Evolutionary conservation across 2,113 vertebrate genomes (phyloP).

Genomic region (Gallinago paraguaiae): DNA sequence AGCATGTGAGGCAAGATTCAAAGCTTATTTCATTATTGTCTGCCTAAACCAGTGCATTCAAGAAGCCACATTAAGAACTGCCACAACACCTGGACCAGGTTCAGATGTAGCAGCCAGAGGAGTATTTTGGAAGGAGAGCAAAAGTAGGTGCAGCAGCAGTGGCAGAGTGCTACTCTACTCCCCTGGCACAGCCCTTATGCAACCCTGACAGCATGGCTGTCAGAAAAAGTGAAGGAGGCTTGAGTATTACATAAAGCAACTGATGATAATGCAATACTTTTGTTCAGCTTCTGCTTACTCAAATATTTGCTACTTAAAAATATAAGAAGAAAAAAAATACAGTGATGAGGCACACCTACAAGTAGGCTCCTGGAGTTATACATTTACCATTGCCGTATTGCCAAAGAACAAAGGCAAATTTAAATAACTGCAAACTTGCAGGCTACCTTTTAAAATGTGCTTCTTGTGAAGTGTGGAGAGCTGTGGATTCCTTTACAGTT

Average conservation of each 20-base stretch:
- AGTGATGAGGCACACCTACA: not conserved
- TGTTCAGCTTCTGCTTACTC: not conserved
- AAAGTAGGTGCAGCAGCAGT: not conserved
- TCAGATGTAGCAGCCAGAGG: not conserved
- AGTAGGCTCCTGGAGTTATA: not conserved
- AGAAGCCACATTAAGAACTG: not conserved
- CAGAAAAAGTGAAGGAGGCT: not conserved
- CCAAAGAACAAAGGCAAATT: not conserved
- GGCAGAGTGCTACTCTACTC: not conserved
- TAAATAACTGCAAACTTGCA: not conserved
- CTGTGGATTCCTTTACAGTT: not conserved
- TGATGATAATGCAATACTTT: fast-evolving
- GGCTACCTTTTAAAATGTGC: not conserved
- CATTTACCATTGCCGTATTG: not conserved
- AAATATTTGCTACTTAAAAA: conserved; percentile 10
- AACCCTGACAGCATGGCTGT: not conserved
- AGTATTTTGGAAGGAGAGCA: not conserved
- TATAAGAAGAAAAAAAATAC: not conserved
- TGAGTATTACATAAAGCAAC: not conserved
- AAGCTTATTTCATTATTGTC: not conserved
- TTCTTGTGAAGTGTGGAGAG: not conserved
- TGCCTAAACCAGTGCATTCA: not conserved
- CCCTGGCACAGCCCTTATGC: not conserved
- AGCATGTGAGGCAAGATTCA: not conserved
- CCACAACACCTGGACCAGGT: not conserved